Conservation (phyloP, 2,888 invertebrate genomes). For the Acronicta aceris region DNA sequence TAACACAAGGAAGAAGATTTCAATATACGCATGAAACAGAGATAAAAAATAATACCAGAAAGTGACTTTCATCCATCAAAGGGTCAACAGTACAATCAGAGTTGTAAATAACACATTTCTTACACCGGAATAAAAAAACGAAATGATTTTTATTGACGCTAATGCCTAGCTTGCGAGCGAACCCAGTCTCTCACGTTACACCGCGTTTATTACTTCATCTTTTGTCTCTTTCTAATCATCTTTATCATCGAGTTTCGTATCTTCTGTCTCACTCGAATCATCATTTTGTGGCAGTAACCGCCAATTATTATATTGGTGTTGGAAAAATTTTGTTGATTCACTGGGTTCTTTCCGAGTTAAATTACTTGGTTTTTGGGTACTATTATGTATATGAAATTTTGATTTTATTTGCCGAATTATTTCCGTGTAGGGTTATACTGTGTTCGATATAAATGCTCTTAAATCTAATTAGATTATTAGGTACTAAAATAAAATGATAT, state of each 20-base stretch:
- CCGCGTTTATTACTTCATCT: conserved; percentile 52
- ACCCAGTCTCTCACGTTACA: conserved; percentile 50
- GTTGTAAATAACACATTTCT: conserved; percentile 60
- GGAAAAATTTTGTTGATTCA: conserved; percentile 40
- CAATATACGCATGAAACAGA: conserved; percentile 8
- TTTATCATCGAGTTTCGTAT: conserved; percentile 26
- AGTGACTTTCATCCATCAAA: conserved; percentile 49
- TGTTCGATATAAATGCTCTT: too few relatives aligned
- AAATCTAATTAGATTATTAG: too few relatives aligned
- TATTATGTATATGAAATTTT: conserved; percentile 21
- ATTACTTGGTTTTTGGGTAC: conserved; percentile 37
- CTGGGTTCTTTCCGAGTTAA: conserved; percentile 35
- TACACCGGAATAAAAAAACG: conserved; percentile 48
- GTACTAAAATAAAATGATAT: too few relatives aligned
- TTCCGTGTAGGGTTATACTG: background rate
- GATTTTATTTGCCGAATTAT: conserved; percentile 5
- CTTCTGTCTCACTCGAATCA: conserved; percentile 40
- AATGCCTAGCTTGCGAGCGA: conserved; percentile 59
- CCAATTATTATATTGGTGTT: conserved; percentile 52
- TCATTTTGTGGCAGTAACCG: conserved; percentile 42
- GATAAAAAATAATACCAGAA: conserved; percentile 9
- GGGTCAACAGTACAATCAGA: conserved; percentile 41
- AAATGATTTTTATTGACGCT: conserved; percentile 64
- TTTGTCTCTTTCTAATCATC: conserved; percentile 48
- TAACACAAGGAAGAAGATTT: background rate